phyloP scores from a whole-genome alignment of 1,140 invertebrate species.

The Nylanderia fulva region DNA sequence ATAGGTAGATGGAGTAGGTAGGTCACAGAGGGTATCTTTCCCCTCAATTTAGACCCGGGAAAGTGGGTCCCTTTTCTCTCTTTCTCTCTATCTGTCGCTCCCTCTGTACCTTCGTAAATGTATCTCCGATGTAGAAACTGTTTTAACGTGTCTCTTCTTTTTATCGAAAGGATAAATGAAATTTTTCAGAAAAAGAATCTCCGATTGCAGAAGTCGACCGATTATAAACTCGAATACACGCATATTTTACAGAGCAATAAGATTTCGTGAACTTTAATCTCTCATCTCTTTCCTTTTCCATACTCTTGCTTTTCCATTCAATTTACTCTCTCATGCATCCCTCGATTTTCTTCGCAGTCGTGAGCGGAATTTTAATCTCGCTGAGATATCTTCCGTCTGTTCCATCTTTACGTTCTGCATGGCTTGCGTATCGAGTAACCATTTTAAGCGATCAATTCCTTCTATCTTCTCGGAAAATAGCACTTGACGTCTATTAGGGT shows the following conservation, averaged over 20 bases:
- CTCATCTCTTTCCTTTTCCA: not conserved
- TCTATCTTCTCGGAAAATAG: not conserved
- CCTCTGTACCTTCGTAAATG: not conserved
- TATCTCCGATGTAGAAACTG: conserved; percentile 27
- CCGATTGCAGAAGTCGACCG: conserved; percentile 26
- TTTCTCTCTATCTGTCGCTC: not conserved
- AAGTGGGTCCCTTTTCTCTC: conserved; percentile 61
- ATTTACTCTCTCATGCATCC: conserved; percentile 30
- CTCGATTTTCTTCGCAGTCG: not conserved
- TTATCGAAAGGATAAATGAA: conserved; percentile 66
- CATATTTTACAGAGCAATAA: conserved; percentile 39
- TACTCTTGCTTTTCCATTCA: conserved; percentile 26
- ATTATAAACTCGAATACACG: conserved; percentile 14
- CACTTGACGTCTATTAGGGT: not conserved
- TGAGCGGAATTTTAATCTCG: conserved; percentile 34
- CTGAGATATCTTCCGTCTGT: not conserved
- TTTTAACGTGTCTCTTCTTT: conserved; percentile 37
- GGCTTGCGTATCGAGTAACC: not conserved
- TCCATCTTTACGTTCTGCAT: not conserved
- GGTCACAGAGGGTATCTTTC: not conserved
- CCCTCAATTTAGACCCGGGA: conserved; percentile 51
- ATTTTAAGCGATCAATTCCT: not conserved
- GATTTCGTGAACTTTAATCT: not conserved
- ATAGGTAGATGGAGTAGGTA: not conserved
- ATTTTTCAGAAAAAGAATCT: conserved; percentile 35